These are phyloP conservation scores for Orchestes rusci DNA, from an alignment of 2,888 invertebrate genomes.

Conservation along the genomic window DNA sequence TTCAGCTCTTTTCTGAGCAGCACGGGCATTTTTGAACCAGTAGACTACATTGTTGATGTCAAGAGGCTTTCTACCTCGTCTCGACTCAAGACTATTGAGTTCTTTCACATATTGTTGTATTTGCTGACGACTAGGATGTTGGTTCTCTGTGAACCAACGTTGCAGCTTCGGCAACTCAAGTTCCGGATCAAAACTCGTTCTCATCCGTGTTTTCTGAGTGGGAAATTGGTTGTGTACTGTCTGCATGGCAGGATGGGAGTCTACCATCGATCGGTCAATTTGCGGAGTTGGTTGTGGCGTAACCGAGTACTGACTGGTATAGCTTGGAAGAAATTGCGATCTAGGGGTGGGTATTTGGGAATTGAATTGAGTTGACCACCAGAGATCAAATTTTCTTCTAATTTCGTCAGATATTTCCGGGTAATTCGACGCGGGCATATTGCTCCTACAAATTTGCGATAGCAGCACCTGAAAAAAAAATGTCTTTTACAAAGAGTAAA, in stretches of 20 bases:
- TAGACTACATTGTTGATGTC: slow-evolving; percentile 95
- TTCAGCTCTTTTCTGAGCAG: slow-evolving; percentile 89
- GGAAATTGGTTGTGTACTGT: slow-evolving; percentile 69
- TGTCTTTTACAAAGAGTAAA: too few relatives aligned
- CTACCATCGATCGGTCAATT: slow-evolving; percentile 49
- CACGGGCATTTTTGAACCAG: slow-evolving; percentile 97
- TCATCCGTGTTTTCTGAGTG: slow-evolving; percentile 87
- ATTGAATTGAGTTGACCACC: slow-evolving; percentile 74
- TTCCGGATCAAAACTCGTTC: slow-evolving; percentile 96
- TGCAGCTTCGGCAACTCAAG: slow-evolving; percentile 93
- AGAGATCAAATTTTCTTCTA: slow-evolving; percentile 82
- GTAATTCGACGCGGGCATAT: slow-evolving; percentile 54
- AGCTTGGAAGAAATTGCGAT: slow-evolving; percentile 44
- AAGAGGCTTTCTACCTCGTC: slow-evolving; percentile 85
- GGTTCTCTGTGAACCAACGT: slow-evolving; percentile 95
- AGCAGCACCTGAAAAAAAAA: slow-evolving; percentile 59
- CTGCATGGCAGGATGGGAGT: slow-evolving; percentile 65
- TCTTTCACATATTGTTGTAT: slow-evolving; percentile 94
- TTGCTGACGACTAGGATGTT: slow-evolving; percentile 94
- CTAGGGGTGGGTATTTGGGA: slow-evolving; percentile 45
- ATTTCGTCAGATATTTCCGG: slow-evolving; percentile 77
- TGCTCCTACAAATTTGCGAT: slow-evolving; percentile 74
- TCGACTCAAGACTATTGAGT: slow-evolving; percentile 84
- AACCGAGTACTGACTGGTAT: slow-evolving; percentile 47
- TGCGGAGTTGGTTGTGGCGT: slow-evolving; percentile 41